Percentiles rank a stretch among this genome's conserved stretches.
phyloP scores from a whole-genome alignment of 2,113 vertebrate genomes.

The Eretmochelys imbricata region DNA sequence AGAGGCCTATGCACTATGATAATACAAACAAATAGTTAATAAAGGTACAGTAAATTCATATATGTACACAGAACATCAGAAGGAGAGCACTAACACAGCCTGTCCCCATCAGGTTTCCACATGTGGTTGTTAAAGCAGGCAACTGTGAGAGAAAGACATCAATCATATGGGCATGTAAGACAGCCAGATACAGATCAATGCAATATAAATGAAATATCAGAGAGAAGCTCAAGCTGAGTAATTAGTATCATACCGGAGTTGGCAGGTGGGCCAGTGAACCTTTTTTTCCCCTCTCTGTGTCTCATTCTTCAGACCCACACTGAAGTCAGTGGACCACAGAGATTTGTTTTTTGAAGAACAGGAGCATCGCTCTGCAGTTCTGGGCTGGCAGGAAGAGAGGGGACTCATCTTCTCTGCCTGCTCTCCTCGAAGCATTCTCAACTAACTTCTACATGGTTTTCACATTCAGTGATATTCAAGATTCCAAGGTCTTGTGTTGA shows the following conservation, averaged over 20 bases:
- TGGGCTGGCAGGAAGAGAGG: background rate
- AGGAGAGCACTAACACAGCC: too few species aligned
- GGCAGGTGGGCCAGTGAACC: background rate
- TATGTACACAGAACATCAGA: too few species aligned
- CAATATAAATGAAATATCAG: background rate
- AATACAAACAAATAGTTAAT: too few species aligned
- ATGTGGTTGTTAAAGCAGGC: background rate
- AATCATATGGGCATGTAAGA: background rate
- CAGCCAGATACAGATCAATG: background rate
- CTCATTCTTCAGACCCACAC: background rate
- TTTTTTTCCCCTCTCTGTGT: background rate
- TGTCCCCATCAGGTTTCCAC: too few species aligned
- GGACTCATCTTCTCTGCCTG: background rate
- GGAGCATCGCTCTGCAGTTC: background rate
- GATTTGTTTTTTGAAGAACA: background rate
- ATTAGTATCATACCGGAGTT: background rate
- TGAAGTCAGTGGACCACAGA: background rate
- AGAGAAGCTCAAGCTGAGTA: background rate
- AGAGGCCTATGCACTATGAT: too few species aligned
- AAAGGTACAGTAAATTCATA: too few species aligned
- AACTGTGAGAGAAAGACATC: background rate
- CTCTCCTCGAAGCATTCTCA: background rate
- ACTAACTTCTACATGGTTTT: background rate
- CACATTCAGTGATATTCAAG: background rate
- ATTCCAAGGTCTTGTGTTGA: background rate